Percentiles rank a stretch among this genome's conserved stretches.
These are phyloP conservation scores for Sebastes kiyomatsui DNA, from an alignment of 2,797 vertebrate genomes.

Conservation along the genomic window DNA sequence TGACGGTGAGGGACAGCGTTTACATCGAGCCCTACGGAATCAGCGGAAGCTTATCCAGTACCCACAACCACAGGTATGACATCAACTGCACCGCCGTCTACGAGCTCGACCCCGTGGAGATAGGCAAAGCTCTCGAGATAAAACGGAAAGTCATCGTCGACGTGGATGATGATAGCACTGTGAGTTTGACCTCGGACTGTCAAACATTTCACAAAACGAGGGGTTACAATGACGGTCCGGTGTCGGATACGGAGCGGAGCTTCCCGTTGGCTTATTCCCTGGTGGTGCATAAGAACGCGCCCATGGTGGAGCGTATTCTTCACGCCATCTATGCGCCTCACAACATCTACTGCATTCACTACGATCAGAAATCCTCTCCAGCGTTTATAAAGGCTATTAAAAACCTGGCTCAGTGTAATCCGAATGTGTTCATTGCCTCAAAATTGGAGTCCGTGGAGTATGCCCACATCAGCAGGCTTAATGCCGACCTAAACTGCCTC, in stretches of 20 bases:
- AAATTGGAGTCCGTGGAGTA: conserved; percentile 90
- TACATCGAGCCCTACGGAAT: conserved; percentile 85
- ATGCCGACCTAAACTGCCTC: conserved; percentile 94
- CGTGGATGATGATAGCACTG: conserved; percentile 83
- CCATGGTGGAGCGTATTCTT: conserved; percentile 94
- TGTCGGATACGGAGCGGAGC: conserved; percentile 81
- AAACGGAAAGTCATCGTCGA: conserved; percentile 83
- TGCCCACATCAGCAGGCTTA: conserved; percentile 90
- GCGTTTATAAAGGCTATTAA: conserved; percentile 86
- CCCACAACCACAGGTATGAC: conserved; percentile 70
- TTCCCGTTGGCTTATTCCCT: conserved; percentile 93
- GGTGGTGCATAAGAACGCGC: conserved; percentile 93
- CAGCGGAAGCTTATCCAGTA: conserved; percentile 74
- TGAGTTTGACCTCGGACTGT: conserved; percentile 85
- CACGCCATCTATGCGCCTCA: conserved; percentile 86
- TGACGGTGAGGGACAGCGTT: conserved; percentile 70
- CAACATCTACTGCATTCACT: conserved; percentile 95
- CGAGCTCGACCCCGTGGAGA: conserved; percentile 88
- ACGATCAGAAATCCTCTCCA: conserved; percentile 87
- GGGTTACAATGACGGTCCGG: conserved; percentile 78
- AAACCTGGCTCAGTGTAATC: conserved; percentile 87
- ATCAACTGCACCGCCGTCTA: conserved; percentile 90
- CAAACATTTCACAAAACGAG: conserved; percentile 77
- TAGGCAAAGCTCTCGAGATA: conserved; percentile 89
- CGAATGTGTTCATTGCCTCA: conserved; percentile 91